phyloP scores from a whole-genome alignment of 2,888 invertebrate species.

The Thereva nobilitata region DNA sequence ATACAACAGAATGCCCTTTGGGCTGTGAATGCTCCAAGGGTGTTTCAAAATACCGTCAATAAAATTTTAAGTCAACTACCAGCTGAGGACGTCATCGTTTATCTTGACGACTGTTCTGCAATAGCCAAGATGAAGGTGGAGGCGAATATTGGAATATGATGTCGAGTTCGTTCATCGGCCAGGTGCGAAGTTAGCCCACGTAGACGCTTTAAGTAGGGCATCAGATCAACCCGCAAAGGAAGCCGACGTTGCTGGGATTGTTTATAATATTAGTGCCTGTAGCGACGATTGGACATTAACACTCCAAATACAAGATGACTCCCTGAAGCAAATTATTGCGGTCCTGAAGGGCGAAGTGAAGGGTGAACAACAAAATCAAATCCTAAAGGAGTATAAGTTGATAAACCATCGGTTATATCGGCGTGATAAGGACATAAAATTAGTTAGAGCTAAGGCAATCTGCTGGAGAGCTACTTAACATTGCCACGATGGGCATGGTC shows the following conservation, averaged over 20 bases:
- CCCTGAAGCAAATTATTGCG: background rate
- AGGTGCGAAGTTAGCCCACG: constrained; percentile 40
- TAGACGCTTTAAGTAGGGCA: constrained; percentile 39
- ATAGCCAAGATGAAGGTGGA: constrained; percentile 5
- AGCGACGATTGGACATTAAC: constrained; percentile 9
- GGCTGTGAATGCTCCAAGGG: constrained; percentile 18
- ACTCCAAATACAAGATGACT: constrained; percentile 4
- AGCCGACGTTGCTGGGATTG: background rate
- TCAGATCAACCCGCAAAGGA: constrained; percentile 24
- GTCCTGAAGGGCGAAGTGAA: background rate
- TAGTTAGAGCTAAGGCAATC: background rate
- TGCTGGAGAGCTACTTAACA: background rate
- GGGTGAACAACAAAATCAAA: background rate
- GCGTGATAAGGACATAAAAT: background rate
- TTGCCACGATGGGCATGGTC: background rate
- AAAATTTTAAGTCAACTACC: background rate
- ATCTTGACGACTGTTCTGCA: constrained; percentile 38
- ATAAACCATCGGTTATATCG: constrained; percentile 16
- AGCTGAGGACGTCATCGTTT: constrained; percentile 26
- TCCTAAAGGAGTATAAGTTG: background rate
- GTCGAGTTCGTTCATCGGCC: constrained; percentile 36
- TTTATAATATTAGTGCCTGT: background rate
- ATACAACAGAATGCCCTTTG: constrained; percentile 31
- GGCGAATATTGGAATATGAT: constrained; percentile 10
- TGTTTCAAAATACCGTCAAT: constrained; percentile 19